Conservation (phyloP, 1,140 invertebrate species). For the Ganaspis sp. region DNA sequence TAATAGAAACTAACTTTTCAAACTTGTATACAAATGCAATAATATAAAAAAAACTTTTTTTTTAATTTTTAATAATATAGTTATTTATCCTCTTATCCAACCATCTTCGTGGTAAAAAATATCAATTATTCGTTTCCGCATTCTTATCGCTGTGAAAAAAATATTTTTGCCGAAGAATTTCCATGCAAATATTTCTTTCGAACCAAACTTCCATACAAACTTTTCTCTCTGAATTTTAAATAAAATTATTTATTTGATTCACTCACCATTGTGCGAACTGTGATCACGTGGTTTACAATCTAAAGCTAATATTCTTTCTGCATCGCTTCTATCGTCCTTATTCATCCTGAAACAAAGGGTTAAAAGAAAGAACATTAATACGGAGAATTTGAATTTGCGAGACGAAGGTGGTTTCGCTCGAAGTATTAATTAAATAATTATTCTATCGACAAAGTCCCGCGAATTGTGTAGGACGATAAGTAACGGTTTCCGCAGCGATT, state of each 20-base stretch:
- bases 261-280: constrained; percentile 91
- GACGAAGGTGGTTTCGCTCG: constrained; percentile 60
- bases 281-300: constrained; percentile 88
- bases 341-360: constrained; percentile 82
- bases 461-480: constrained; percentile 70
- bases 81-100: too few relatives aligned
- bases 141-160: too few relatives aligned
- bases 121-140: too few relatives aligned
- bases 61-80: too few relatives aligned
- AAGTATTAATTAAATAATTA: constrained; percentile 74
- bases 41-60: too few relatives aligned
- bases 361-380: constrained; percentile 57
- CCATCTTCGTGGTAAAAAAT: too few relatives aligned
- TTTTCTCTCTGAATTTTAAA: too few relatives aligned
- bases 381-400: constrained; percentile 56
- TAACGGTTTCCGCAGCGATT: constrained; percentile 61
- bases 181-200: too few relatives aligned
- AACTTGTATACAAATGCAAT: too few relatives aligned
- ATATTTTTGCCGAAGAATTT: too few relatives aligned
- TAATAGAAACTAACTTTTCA: too few relatives aligned
- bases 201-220: too few relatives aligned
- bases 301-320: constrained; percentile 84
- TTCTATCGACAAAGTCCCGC: constrained; percentile 61
- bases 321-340: constrained; percentile 89
- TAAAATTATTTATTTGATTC: background rate